Base-by-base conservation (phyloP, 2,113 vertebrate genomes). In the Antennarius striatus region DNA sequence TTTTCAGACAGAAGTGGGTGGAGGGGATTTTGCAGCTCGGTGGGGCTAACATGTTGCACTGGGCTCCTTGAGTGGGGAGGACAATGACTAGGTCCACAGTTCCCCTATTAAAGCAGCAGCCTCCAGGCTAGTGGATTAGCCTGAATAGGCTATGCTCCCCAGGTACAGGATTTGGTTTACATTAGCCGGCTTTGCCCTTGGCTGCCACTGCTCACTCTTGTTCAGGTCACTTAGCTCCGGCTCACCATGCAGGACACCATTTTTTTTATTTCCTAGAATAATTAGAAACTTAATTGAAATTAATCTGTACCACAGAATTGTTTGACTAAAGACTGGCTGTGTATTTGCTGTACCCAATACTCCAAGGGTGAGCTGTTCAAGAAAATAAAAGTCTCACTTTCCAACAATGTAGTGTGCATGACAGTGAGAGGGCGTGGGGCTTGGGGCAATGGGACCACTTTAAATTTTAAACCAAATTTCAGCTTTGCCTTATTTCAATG, bases 111-210 rank as follows among this genome's bases (percentile, higher is more conserved):
- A 90, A 90, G 83, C 88, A 80, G 87, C 82, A 90, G 90, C 92
- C 92, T 92, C 83, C 87, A 90, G 93, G 91, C 90, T 82, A 79
- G 82, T 51, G 92, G 92, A 93, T 94, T 94, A 93, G 90, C 85
- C 82, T 93, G 91, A 93, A 94, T 92, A 90, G 88, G 78, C 81
- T 84, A 74, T 76, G 82, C 89, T 93, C 93, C 92, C 93, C 91
- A 92, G 93, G 91, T 92, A 90, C 88, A 86, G 90, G 92, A 93
- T 93, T 94, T 93, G 91, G 86, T 91, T 93, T 92, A 88, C 91
- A 93, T 93, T 93, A 94, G 84, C 79, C 69, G 61, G 87, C 87
- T 83, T 88, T 84, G 91, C 92, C 90, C 84, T 89, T 87, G 90
- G 91, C 91, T 91, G 79, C 85, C 80, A 73, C 75, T 75, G 84